phyloP scores from a whole-genome alignment of 2,888 invertebrate genomes.

The Rhyacophila evoluta region DNA sequence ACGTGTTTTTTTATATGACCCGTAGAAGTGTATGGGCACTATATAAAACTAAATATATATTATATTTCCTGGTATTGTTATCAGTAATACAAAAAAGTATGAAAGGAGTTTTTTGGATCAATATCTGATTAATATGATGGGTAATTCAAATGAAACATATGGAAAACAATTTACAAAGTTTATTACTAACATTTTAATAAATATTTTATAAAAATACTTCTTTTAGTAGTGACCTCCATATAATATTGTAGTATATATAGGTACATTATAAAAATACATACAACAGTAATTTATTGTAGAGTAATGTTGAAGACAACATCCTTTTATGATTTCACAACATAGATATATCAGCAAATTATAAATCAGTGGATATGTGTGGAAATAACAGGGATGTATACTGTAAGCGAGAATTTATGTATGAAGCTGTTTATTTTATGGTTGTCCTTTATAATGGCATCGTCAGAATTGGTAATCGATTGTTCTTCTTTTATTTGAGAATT shows the following conservation, averaged over 20 bases:
- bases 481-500: too few relatives aligned
- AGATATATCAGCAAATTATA: too few relatives aligned
- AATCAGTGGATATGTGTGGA: too few relatives aligned
- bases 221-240: not conserved
- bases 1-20: not conserved
- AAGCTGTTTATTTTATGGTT: too few relatives aligned
- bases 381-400: too few relatives aligned
- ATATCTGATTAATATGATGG: not conserved
- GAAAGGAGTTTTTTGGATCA: not conserved
- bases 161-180: constrained; percentile 49
- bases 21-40: not conserved
- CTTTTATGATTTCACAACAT: not conserved
- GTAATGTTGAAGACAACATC: not conserved
- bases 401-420: too few relatives aligned
- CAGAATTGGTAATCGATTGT: too few relatives aligned
- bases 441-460: too few relatives aligned
- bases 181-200: constrained; percentile 46
- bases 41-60: not conserved
- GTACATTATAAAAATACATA: not conserved
- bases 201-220: constrained; percentile 41
- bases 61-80: not conserved
- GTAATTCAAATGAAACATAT: constrained; percentile 1
- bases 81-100: not conserved
- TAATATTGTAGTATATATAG: not conserved
- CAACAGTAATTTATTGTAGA: not conserved